phyloP scores from a whole-genome alignment of 2,888 invertebrate species.

The Drosophila demipolita region DNA sequence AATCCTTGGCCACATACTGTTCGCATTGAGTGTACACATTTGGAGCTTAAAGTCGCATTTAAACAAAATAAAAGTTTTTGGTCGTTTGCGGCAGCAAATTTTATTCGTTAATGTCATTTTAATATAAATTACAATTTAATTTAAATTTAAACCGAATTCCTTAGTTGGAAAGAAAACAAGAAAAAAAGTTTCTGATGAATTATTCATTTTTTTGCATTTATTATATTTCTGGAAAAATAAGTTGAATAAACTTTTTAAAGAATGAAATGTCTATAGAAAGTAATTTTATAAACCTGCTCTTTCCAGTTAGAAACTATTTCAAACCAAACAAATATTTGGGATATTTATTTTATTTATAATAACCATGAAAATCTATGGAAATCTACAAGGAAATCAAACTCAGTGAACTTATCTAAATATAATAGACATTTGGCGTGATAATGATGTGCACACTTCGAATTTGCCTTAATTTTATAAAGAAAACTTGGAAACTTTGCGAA shows the following conservation, averaged over 20 bases:
- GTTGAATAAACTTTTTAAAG: background rate
- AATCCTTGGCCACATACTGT: conserved; percentile 6
- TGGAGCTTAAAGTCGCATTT: conserved; percentile 4
- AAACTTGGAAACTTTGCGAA: conserved; percentile 23
- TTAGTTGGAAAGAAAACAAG: background rate
- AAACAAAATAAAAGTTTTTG: conserved; percentile 20
- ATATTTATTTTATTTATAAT: conserved; percentile 1
- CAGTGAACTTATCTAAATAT: background rate
- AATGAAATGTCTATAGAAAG: background rate
- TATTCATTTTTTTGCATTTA: background rate
- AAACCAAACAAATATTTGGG: background rate
- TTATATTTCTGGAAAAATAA: background rate
- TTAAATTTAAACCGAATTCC: conserved; percentile 37
- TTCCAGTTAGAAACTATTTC: background rate
- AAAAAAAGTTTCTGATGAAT: conserved; percentile 10
- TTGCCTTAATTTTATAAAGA: conserved; percentile 26
- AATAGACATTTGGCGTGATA: conserved; percentile 2
- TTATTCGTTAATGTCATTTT: conserved; percentile 42
- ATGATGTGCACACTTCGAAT: conserved; percentile 6
- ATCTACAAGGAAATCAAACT: conserved; percentile 14
- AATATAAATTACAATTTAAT: conserved; percentile 56
- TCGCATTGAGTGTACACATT: conserved; percentile 18
- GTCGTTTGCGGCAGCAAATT: conserved; percentile 18
- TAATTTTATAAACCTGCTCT: background rate
- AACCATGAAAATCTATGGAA: conserved; percentile 5